Percentiles rank a stretch among this genome's conserved stretches.
Conservation (phyloP, 2,888 invertebrate species). For the Agapetus fuscipes region DNA sequence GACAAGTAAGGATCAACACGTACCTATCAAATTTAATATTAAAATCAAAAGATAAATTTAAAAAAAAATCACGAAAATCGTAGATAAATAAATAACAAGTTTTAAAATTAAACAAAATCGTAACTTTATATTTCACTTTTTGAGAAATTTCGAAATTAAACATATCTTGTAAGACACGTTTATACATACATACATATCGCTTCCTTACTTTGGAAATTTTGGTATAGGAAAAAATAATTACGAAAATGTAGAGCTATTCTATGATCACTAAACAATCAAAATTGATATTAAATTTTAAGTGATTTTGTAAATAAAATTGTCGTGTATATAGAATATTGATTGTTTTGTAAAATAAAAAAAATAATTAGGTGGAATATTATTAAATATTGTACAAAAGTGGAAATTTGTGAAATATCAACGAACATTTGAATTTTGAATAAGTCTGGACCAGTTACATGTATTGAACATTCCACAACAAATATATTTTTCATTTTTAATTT, state of each 20-base stretch:
- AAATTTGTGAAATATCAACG: conserved; percentile 19
- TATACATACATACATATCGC: conserved; percentile 18
- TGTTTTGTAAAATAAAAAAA: not conserved
- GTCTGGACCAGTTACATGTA: conserved; percentile 11
- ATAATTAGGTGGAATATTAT: not conserved
- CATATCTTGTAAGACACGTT: conserved; percentile 14
- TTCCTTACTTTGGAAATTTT: conserved; percentile 14
- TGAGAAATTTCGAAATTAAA: conserved; percentile 12
- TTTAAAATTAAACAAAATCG: no score
- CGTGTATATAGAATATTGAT: not conserved
- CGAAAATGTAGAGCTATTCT: not conserved
- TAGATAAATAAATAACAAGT: no score
- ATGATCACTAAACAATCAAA: not conserved
- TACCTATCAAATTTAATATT: no score
- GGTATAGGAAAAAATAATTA: conserved; percentile 4
- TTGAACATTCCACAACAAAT: not conserved
- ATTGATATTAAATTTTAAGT: conserved; percentile 6
- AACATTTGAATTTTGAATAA: conserved; percentile 11
- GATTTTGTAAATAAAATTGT: conserved; percentile 3
- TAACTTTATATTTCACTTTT: no score
- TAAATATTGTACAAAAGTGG: conserved; percentile 17
- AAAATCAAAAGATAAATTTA: no score
- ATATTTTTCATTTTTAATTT: not conserved
- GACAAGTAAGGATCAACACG: no score
- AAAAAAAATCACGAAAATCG: no score